Percentiles rank a stretch among this genome's conserved stretches.
Evolutionary conservation across 2,113 vertebrate genomes (phyloP).

Genomic region (Sapayoa aenigma): DNA sequence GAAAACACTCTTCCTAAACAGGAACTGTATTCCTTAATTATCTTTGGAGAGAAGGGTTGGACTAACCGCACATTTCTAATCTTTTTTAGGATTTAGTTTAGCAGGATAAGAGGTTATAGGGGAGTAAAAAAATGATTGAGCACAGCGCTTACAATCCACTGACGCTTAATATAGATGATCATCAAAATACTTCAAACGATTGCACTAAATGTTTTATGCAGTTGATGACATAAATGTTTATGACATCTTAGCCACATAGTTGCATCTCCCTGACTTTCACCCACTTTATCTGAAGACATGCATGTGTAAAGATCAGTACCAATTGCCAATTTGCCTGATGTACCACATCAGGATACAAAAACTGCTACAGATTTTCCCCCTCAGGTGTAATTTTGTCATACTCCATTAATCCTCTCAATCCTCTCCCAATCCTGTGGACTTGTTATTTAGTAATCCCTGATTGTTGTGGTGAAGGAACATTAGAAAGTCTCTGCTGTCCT

Average conservation of each 20-base stretch:
- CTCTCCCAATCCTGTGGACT: conserved; percentile 63
- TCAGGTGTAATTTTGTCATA: conserved; percentile 84
- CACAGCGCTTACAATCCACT: background rate
- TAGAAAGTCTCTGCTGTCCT: conserved; percentile 77
- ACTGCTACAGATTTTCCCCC: conserved; percentile 77
- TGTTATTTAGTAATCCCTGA: conserved; percentile 80
- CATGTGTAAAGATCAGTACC: conserved; percentile 56
- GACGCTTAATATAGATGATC: background rate
- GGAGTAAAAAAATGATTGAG: conserved; percentile 24
- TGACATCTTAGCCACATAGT: conserved; percentile 36
- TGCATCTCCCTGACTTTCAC: conserved; percentile 46
- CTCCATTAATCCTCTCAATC: conserved; percentile 86
- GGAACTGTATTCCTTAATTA: conserved; percentile 14
- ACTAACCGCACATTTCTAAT: conserved; percentile 36
- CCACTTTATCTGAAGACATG: conserved; percentile 51
- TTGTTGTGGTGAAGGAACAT: conserved; percentile 81
- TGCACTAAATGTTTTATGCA: conserved; percentile 39
- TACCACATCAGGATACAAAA: conserved; percentile 72
- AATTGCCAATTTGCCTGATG: conserved; percentile 55
- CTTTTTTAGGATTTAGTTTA: conserved; percentile 52
- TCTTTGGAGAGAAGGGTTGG: background rate
- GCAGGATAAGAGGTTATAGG: conserved; percentile 11
- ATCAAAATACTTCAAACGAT: conserved; percentile 15
- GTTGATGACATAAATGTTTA: conserved; percentile 56
- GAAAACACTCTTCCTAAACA: background rate